These are phyloP conservation scores for Agrypnia vestita DNA, from an alignment of 1,140 invertebrate genomes.

Conservation along the genomic window DNA sequence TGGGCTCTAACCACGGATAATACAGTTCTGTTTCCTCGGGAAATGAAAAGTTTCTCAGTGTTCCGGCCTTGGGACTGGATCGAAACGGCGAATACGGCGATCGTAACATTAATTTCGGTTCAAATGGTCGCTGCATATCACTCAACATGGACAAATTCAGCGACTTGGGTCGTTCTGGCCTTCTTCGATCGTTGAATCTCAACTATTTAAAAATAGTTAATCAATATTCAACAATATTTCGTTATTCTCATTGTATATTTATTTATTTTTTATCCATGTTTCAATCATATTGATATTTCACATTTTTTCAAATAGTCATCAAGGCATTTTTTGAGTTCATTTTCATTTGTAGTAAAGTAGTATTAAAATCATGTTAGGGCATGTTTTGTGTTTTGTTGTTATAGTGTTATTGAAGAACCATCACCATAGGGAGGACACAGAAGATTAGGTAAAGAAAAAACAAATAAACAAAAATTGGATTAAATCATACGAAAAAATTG, in stretches of 20 bases:
- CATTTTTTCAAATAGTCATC: neutral
- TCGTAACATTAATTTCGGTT: constrained; percentile 7
- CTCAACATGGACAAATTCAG: constrained; percentile 56
- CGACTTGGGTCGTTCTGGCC: constrained; percentile 48
- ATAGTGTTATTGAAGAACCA: constrained; percentile 18
- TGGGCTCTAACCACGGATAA: constrained; percentile 21
- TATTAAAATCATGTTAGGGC: neutral
- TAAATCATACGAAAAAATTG: too few species aligned
- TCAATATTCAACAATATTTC: neutral
- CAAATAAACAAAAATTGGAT: constrained; percentile 19
- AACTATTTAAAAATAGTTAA: constrained; percentile 7
- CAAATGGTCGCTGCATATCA: constrained; percentile 4
- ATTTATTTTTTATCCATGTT: neutral
- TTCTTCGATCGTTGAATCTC: constrained; percentile 4
- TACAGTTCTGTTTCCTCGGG: neutral
- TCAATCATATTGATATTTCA: neutral
- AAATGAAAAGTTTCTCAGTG: neutral
- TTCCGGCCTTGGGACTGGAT: neutral
- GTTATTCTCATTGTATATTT: neutral
- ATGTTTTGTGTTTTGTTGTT: constrained; percentile 16
- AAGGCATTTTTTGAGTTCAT: neutral
- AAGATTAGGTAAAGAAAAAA: constrained; percentile 26
- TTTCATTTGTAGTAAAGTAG: neutral
- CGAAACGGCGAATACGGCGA: constrained; percentile 1
- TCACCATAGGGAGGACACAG: neutral